These are phyloP conservation scores for Chloromyia formosa DNA, from an alignment of 2,888 invertebrate species.

Conservation along the genomic window DNA sequence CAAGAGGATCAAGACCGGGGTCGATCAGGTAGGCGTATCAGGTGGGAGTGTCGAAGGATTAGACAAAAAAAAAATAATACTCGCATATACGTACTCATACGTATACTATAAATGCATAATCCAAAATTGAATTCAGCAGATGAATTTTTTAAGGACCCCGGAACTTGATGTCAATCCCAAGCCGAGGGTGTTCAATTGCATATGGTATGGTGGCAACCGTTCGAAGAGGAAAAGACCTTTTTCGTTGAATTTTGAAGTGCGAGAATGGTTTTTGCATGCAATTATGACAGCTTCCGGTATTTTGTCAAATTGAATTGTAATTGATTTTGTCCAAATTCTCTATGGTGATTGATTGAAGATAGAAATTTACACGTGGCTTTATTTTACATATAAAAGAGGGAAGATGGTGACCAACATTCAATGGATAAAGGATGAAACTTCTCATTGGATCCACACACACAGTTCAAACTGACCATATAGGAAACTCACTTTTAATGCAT, in stretches of 20 bases:
- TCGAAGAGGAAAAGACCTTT: background rate
- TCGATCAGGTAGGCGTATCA: constrained; percentile 45
- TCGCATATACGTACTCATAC: constrained; percentile 20
- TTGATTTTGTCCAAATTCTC: constrained; percentile 31
- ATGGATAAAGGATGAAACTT: no score
- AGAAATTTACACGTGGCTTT: no score
- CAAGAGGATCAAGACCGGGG: constrained; percentile 22
- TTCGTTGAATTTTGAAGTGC: background rate
- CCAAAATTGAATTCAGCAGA: constrained; percentile 33
- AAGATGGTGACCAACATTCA: no score
- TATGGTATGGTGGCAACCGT: constrained; percentile 21
- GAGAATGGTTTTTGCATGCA: constrained; percentile 18
- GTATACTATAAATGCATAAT: constrained; percentile 38
- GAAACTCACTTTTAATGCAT: no score
- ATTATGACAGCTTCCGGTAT: constrained; percentile 34
- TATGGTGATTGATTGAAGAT: background rate
- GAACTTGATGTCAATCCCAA: constrained; percentile 45
- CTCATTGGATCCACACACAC: no score
- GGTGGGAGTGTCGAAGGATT: constrained; percentile 49
- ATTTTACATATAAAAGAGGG: no score
- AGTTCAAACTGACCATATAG: no score
- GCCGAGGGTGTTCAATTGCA: constrained; percentile 42
- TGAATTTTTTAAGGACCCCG: constrained; percentile 44
- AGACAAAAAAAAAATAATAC: constrained; percentile 46
- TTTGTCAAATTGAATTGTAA: constrained; percentile 27